A percentile compares a stretch with the other conserved stretches of the same genome.
Evolutionary conservation across 1,140 invertebrate genomes (phyloP).

Genomic region (Drosophila sp.): DNA sequence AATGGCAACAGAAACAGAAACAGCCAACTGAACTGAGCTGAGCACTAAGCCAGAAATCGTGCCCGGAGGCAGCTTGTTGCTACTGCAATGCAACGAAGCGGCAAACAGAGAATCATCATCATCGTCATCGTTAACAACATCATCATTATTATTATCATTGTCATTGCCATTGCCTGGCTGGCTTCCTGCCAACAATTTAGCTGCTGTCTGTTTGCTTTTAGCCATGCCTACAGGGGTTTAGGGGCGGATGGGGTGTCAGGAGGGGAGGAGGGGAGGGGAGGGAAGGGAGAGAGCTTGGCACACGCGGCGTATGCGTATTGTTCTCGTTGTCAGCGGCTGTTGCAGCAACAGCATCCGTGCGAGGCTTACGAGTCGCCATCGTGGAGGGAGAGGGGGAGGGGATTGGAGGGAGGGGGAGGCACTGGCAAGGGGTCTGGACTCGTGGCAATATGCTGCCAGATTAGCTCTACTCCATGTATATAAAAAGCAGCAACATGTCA

Average conservation of each 20-base stretch:
- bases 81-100: conserved; percentile 55
- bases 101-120: conserved; percentile 40
- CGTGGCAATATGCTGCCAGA: conserved; percentile 61
- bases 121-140: conserved; percentile 2
- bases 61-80: conserved; percentile 50
- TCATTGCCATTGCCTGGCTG: conserved; percentile 52
- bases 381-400: too few species aligned
- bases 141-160: conserved; percentile 21
- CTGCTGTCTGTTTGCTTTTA: conserved; percentile 50
- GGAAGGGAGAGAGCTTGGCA: background rate
- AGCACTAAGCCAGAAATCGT: background rate
- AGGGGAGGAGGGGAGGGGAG: too few species aligned
- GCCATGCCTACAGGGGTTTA: too few species aligned
- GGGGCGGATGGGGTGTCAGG: background rate
- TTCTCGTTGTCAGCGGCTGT: conserved; percentile 49
- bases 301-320: conserved; percentile 74
- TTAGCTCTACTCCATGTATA: conserved; percentile 58
- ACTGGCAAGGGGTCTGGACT: background rate
- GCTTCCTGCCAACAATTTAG: conserved; percentile 79
- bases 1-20: conserved; percentile 2
- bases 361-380: conserved; percentile 32
- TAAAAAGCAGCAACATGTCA: conserved; percentile 2
- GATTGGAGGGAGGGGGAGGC: too few species aligned
- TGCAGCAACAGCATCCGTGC: conserved; percentile 39
- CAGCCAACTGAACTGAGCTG: background rate